Conservation (phyloP, 2,797 vertebrate species). For the Gambusia yucatana region DNA sequence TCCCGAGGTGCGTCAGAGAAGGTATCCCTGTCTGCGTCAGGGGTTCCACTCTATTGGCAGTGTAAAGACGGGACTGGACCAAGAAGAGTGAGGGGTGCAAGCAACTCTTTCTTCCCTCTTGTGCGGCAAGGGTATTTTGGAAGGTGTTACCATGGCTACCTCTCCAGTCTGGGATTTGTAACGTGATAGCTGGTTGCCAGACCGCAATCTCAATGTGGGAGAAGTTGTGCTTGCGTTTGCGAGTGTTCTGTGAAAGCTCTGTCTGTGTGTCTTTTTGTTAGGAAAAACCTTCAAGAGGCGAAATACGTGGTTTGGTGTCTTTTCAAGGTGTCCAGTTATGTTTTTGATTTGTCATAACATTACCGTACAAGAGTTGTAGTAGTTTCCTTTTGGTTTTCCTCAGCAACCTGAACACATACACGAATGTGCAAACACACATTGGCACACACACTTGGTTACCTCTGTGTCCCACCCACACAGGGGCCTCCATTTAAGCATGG, state of each 20-base stretch:
- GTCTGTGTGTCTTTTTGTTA: slow-evolving; percentile 61
- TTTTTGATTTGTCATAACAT: slow-evolving; percentile 21
- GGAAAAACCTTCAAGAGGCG: slow-evolving; percentile 39
- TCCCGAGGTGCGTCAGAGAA: slow-evolving; percentile 80
- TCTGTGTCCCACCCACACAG: slow-evolving; percentile 72
- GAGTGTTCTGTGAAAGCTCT: slow-evolving; percentile 75
- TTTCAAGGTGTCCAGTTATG: slow-evolving; percentile 25
- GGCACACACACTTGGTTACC: slow-evolving; percentile 55
- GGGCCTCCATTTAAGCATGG: slow-evolving; percentile 67
- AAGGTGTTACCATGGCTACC: slow-evolving; percentile 84
- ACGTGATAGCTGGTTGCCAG: slow-evolving; percentile 82
- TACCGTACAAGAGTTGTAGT: slow-evolving; percentile 28
- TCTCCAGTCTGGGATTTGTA: slow-evolving; percentile 82
- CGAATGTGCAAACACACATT: slow-evolving; percentile 10
- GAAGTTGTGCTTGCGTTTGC: slow-evolving; percentile 80
- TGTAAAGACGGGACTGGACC: slow-evolving; percentile 60
- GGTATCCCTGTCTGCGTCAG: slow-evolving; percentile 81
- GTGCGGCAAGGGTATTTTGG: slow-evolving; percentile 83
- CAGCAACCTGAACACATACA: slow-evolving; percentile 26
- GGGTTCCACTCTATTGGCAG: slow-evolving; percentile 80
- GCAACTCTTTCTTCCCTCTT: slow-evolving; percentile 76
- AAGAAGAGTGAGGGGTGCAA: slow-evolving; percentile 68
- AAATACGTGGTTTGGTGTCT: slow-evolving; percentile 28
- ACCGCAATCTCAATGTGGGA: slow-evolving; percentile 81
- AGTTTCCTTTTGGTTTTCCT: slow-evolving; percentile 55